phyloP scores from a whole-genome alignment of 1,140 invertebrate species.

The Neodiprion lecontei region DNA sequence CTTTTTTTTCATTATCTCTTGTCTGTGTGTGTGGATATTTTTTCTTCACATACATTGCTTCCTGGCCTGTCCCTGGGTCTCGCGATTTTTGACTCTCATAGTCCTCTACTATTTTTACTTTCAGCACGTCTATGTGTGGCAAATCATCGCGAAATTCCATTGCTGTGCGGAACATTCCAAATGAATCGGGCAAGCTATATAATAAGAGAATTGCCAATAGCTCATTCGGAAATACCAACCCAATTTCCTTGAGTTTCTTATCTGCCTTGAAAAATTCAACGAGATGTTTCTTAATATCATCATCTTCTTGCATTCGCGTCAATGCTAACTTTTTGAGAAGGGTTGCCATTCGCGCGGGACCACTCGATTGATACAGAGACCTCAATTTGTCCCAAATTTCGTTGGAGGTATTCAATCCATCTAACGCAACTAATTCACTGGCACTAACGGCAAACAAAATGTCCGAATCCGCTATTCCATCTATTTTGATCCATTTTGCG shows the following conservation, averaged over 20 bases:
- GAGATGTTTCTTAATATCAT: slow-evolving; percentile 14
- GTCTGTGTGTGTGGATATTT: background rate
- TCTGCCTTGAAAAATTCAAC: background rate
- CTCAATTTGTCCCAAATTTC: too few relatives aligned
- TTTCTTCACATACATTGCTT: slow-evolving; percentile 20
- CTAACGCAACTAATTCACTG: slow-evolving; percentile 8
- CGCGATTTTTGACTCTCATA: slow-evolving; percentile 15
- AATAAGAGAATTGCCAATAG: slow-evolving; percentile 25
- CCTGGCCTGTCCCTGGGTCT: background rate
- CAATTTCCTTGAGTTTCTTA: slow-evolving; percentile 4
- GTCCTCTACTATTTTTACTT: slow-evolving; percentile 31
- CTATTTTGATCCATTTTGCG: background rate
- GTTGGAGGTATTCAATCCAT: slow-evolving; percentile 1
- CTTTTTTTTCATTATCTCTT: background rate
- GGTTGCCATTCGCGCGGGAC: slow-evolving; percentile 25
- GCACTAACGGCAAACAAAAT: slow-evolving; percentile 11
- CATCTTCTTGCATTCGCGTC: slow-evolving; percentile 21
- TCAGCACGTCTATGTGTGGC: slow-evolving; percentile 24
- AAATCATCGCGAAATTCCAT: slow-evolving; percentile 29
- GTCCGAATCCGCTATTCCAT: slow-evolving; percentile 16
- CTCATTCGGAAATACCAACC: background rate
- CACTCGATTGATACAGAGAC: background rate
- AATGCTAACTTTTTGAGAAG: slow-evolving; percentile 26
- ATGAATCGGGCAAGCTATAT: slow-evolving; percentile 25
- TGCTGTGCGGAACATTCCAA: slow-evolving; percentile 26